A percentile compares a stretch with the other conserved stretches of the same genome.
Conservation (phyloP, 2,888 invertebrate genomes). For the Apamea monoglypha region DNA sequence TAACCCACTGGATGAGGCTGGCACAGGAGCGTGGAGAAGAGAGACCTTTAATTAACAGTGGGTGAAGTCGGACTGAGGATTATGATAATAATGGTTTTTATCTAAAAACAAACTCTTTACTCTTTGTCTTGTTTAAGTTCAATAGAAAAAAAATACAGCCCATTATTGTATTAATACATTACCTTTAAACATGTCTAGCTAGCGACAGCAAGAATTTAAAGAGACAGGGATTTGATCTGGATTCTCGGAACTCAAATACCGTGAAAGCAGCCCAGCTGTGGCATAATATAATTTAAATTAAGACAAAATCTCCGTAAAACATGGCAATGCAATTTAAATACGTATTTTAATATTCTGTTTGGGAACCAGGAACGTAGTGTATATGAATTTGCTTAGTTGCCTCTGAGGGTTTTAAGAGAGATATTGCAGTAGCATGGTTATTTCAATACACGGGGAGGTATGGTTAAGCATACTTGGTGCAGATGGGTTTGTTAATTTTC, state of each 20-base stretch:
- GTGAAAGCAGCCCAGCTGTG: conserved; percentile 45
- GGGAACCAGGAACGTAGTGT: conserved; percentile 12
- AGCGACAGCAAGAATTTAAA: background rate
- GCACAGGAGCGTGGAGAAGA: background rate
- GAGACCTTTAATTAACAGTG: background rate
- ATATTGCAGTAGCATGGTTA: background rate
- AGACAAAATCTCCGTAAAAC: conserved; percentile 54
- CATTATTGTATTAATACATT: background rate
- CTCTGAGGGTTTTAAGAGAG: background rate
- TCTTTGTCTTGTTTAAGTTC: background rate
- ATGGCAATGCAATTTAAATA: conserved; percentile 57
- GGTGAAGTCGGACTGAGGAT: too few relatives aligned
- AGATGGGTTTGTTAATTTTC: background rate
- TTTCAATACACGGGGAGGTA: background rate
- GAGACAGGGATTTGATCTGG: conserved; percentile 13
- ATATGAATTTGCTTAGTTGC: conserved; percentile 38
- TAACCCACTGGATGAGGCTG: too few relatives aligned
- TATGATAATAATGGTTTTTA: background rate
- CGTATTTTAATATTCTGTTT: conserved; percentile 57
- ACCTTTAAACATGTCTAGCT: background rate
- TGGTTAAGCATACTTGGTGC: conserved; percentile 1
- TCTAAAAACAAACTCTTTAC: background rate
- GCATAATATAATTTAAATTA: conserved; percentile 60
- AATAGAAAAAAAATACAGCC: background rate
- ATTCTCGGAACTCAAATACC: conserved; percentile 38